Base-by-base conservation (phyloP, 2,888 invertebrate species). In the Ennomos fuscantarius region DNA sequence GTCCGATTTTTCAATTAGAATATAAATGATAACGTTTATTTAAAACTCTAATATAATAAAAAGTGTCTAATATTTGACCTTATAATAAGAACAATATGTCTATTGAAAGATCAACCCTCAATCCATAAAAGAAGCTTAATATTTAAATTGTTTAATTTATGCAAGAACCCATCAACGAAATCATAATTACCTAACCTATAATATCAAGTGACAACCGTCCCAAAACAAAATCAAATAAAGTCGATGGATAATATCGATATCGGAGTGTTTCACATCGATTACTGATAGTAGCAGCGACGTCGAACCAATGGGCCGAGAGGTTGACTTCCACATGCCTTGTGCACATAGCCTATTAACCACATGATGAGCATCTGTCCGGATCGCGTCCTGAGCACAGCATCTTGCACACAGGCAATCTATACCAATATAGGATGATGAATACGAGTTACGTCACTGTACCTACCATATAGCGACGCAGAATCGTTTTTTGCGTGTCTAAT, bases 251-350 rank as follows among this genome's bases (percentile, higher is more conserved):
- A 15, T 24, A 24, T 53, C 32, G 53, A 53, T 44, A 44, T 24
- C 41, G 49, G 44, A 55, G 46, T 39, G 46, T 31, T 35, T 57
- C 57, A 52, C 62, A 60, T 75, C 70, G 72, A 65, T 63, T 52
- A 59, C 46, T 54, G 56, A 55, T 65, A 72, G 69, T 66, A 65
- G 65, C 70, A 62, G 66, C 62, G 69, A 72, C 73, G 68, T 72
- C 75, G 71, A 73, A 33, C 63, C 84, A 86, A 67, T 86, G 83
- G 74, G 68, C 77, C 76, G 80, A 78, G 76, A 78, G 76, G 76
- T 32, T 36, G 76, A 79, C 82, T 82, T 69, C 81, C 58, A 53
- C 74, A 47, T 55, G 44, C 47, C 53, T 42, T 72, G 74, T 69
- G 68, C 70, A 73, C 70, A 66, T 73, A 65, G 66, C 49, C 54